A percentile compares a stretch with the other conserved stretches of the same genome.
phyloP scores from a whole-genome alignment of 2,113 vertebrate species.

The Leiothrix lutea region DNA sequence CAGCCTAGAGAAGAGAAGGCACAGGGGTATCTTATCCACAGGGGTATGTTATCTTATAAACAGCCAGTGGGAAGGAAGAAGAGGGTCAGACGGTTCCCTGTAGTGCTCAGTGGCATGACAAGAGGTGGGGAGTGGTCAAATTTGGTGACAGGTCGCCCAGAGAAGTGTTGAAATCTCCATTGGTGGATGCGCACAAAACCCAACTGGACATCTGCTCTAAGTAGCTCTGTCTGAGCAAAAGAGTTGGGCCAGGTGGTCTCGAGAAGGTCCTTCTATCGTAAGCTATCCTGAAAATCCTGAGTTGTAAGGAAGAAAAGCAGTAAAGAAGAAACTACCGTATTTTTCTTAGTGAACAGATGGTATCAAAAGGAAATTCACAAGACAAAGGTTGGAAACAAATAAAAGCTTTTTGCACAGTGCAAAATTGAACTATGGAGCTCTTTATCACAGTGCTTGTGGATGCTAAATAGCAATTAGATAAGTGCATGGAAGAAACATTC shows the following conservation, averaged over 20 bases:
- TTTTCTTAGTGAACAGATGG: background rate
- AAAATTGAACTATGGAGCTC: background rate
- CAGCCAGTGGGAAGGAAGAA: background rate
- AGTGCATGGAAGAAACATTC: background rate
- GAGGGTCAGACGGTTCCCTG: background rate
- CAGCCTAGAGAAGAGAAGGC: background rate
- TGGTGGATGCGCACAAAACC: background rate
- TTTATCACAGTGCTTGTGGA: background rate
- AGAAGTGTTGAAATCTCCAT: background rate
- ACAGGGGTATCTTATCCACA: accelerated
- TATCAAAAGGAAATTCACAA: background rate
- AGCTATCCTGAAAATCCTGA: background rate
- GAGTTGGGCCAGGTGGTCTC: background rate
- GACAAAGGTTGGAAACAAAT: background rate
- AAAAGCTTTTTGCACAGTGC: background rate
- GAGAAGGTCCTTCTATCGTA: background rate
- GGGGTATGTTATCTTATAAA: background rate
- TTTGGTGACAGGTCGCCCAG: background rate
- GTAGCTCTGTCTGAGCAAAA: background rate
- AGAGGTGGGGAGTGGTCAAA: background rate
- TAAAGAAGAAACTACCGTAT: background rate
- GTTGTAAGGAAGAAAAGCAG: background rate
- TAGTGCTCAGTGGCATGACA: background rate
- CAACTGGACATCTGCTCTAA: background rate
- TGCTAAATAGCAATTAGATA: background rate